Conservation (phyloP, 2,888 invertebrate species). For the Lasioglossum villosulum region DNA sequence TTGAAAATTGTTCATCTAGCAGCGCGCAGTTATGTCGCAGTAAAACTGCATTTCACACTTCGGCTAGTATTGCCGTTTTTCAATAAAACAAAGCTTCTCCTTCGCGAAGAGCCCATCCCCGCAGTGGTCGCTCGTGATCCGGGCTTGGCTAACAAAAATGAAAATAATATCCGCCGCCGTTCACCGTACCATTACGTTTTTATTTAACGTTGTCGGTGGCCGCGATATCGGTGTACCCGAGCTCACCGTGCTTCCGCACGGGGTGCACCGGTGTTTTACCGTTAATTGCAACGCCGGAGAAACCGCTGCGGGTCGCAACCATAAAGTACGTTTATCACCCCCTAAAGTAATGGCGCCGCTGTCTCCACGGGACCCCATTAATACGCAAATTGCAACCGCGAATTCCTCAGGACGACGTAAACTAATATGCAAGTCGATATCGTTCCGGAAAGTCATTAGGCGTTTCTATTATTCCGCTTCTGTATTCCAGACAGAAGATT, state of each 20-base stretch:
- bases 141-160: conserved; percentile 41
- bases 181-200: conserved; percentile 56
- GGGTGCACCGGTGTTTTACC: conserved; percentile 60
- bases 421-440: conserved; percentile 50
- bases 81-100: conserved; percentile 53
- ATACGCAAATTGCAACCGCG: conserved; percentile 69
- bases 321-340: conserved; percentile 75
- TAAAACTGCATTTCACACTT: conserved; percentile 22
- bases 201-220: conserved; percentile 48
- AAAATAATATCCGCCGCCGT: conserved; percentile 43
- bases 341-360: conserved; percentile 60
- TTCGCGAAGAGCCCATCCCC: not conserved
- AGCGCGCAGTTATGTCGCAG: not conserved
- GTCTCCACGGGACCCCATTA: conserved; percentile 64
- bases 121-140: not conserved
- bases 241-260: conserved; percentile 16
- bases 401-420: conserved; percentile 47
- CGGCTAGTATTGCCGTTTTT: conserved; percentile 11
- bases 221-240: conserved; percentile 12
- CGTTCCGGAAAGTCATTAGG: conserved; percentile 29
- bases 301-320: conserved; percentile 59
- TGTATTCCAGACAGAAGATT: not conserved
- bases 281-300: conserved; percentile 71
- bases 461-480: conserved; percentile 36
- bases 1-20: not conserved